phyloP scores from a whole-genome alignment of 2,888 invertebrate species.

The Thumatha senex region DNA sequence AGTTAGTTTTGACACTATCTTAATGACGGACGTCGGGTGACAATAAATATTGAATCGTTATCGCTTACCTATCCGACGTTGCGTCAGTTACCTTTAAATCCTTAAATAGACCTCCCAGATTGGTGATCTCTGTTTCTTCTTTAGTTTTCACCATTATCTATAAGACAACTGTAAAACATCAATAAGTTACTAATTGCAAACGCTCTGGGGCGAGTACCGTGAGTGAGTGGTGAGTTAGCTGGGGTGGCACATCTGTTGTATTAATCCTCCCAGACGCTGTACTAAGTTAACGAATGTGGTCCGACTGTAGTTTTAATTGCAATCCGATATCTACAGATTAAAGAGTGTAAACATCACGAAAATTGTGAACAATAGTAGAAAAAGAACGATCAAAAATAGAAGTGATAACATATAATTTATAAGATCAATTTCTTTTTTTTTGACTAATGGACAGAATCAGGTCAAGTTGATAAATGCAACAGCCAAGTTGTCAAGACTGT shows the following conservation, averaged over 20 bases:
- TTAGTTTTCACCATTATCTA: conserved; percentile 13
- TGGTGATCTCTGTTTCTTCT: conserved; percentile 31
- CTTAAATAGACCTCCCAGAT: conserved; percentile 77
- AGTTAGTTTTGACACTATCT: conserved; percentile 82
- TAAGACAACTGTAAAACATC: conserved; percentile 41
- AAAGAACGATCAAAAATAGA: conserved; percentile 10
- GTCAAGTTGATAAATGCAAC: conserved; percentile 7
- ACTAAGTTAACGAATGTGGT: conserved; percentile 66
- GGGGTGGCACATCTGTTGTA: conserved; percentile 78
- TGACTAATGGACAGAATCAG: not conserved
- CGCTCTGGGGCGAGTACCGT: conserved; percentile 58
- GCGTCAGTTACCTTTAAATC: conserved; percentile 66
- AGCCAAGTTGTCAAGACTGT: conserved; percentile 18
- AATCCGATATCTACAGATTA: conserved; percentile 70
- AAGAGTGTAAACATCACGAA: conserved; percentile 34
- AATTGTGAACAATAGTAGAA: not conserved
- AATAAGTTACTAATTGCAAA: conserved; percentile 65
- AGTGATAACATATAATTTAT: no score
- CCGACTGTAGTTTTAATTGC: conserved; percentile 76
- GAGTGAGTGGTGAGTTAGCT: conserved; percentile 54
- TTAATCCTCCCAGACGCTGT: conserved; percentile 68
- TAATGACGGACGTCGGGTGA: conserved; percentile 80
- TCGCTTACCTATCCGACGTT: conserved; percentile 70
- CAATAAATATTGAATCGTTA: conserved; percentile 82
- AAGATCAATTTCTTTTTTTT: no score